A percentile compares a stretch with the other conserved stretches of the same genome.
These are phyloP conservation scores for Neosilurus hyrtlii DNA, from an alignment of 2,797 vertebrate species.

Conservation along the genomic window DNA sequence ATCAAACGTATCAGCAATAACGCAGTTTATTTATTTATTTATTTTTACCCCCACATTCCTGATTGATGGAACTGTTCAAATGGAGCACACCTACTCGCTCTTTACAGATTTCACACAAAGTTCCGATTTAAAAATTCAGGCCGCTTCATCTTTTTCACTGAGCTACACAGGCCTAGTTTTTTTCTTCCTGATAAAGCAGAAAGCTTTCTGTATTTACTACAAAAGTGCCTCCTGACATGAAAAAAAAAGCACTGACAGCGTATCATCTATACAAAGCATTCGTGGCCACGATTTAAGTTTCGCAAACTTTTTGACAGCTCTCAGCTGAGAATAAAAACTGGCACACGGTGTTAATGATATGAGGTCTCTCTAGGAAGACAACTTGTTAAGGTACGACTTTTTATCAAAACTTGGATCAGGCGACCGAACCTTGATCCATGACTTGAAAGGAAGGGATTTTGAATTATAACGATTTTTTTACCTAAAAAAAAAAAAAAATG, in stretches of 20 bases:
- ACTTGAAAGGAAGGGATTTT: background rate
- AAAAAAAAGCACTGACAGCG: constrained; percentile 65
- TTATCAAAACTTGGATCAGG: background rate
- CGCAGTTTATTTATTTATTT: constrained; percentile 34
- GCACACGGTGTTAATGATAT: constrained; percentile 46
- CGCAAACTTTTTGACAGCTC: constrained; percentile 74
- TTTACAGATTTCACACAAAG: constrained; percentile 59
- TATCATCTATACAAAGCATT: constrained; percentile 77
- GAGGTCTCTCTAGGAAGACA: constrained; percentile 50
- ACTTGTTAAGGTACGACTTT: constrained; percentile 10
- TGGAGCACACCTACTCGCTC: constrained; percentile 66
- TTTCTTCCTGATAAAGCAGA: constrained; percentile 67
- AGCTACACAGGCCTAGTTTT: constrained; percentile 64
- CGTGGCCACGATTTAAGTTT: constrained; percentile 73
- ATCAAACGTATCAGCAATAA: constrained; percentile 66
- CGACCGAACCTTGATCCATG: background rate
- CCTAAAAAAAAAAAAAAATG: background rate
- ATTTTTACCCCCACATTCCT: constrained; percentile 49
- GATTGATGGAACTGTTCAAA: constrained; percentile 73
- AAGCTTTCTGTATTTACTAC: constrained; percentile 66
- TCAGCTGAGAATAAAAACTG: constrained; percentile 69
- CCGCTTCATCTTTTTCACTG: constrained; percentile 69
- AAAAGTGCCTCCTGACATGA: constrained; percentile 69
- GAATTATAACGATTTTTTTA: background rate
- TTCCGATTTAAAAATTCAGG: constrained; percentile 63